Conservation (phyloP, 2,113 vertebrate species). For the Amphiprion percula region DNA sequence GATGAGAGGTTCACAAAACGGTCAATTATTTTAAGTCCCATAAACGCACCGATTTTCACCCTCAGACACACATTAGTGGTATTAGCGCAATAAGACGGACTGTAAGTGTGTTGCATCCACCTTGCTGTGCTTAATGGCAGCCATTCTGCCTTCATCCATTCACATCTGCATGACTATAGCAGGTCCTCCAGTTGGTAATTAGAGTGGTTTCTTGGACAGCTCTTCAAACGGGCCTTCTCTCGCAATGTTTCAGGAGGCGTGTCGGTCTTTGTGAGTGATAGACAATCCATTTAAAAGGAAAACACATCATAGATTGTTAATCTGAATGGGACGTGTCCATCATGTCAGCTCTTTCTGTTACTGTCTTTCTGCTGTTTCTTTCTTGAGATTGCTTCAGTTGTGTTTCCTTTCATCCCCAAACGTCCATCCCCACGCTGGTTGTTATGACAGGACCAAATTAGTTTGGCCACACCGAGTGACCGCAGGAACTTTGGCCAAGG, state of each 20-base stretch:
- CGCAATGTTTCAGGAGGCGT: background rate
- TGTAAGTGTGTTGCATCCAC: background rate
- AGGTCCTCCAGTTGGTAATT: conserved; percentile 28
- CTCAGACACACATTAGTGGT: too few species aligned
- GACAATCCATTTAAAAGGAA: conserved; percentile 56
- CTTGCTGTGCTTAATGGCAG: background rate
- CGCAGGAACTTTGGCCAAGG: conserved; percentile 65
- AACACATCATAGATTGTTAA: conserved; percentile 17
- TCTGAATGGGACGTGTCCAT: conserved; percentile 51
- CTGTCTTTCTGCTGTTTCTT: background rate
- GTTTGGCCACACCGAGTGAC: conserved; percentile 63
- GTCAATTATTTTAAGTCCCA: background rate
- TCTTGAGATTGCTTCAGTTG: conserved; percentile 7
- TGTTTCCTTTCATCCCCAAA: conserved; percentile 20
- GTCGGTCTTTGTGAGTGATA: conserved; percentile 1
- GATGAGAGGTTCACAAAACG: background rate
- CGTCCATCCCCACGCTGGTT: conserved; percentile 50
- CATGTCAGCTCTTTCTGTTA: conserved; percentile 16
- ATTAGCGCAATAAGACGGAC: background rate
- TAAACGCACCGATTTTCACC: background rate
- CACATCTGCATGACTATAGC: conserved; percentile 6
- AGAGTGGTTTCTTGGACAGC: conserved; percentile 16
- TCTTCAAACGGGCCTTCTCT: conserved; percentile 31
- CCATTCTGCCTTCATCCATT: conserved; percentile 4
- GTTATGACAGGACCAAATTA: conserved; percentile 75